Conservation (phyloP, 2,888 invertebrate species). For the Campopleginae sp. region DNA sequence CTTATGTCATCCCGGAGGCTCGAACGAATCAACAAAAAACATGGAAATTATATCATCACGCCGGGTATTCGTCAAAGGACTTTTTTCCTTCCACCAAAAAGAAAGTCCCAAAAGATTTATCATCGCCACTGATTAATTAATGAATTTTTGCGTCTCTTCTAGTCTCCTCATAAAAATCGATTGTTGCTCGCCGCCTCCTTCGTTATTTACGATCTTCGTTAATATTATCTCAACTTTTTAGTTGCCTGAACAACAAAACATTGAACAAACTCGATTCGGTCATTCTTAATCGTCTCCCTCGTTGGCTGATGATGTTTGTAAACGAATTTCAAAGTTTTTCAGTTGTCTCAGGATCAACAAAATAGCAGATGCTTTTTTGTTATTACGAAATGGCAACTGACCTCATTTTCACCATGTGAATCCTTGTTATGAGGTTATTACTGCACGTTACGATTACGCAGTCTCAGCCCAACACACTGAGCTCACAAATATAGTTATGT, state of each 20-base stretch:
- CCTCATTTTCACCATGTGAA: conserved; percentile 32
- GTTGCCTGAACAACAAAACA: no score
- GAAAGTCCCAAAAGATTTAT: background rate
- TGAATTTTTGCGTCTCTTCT: background rate
- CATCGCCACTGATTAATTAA: background rate
- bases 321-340: no score
- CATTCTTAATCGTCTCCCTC: no score
- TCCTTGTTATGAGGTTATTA: conserved; percentile 48
- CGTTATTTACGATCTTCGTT: background rate
- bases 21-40: background rate
- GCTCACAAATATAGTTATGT: background rate
- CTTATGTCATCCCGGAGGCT: background rate
- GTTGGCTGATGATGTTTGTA: no score
- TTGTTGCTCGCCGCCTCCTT: background rate
- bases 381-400: conserved; percentile 41
- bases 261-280: no score
- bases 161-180: no score
- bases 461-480: conserved; percentile 4
- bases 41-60: background rate
- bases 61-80: background rate
- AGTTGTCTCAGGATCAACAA: no score
- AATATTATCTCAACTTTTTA: background rate
- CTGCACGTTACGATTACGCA: conserved; percentile 30
- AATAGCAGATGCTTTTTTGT: background rate
- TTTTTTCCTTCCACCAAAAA: background rate